Base-by-base conservation (phyloP, 1,140 invertebrate genomes). In the Saccostrea echinata region DNA sequence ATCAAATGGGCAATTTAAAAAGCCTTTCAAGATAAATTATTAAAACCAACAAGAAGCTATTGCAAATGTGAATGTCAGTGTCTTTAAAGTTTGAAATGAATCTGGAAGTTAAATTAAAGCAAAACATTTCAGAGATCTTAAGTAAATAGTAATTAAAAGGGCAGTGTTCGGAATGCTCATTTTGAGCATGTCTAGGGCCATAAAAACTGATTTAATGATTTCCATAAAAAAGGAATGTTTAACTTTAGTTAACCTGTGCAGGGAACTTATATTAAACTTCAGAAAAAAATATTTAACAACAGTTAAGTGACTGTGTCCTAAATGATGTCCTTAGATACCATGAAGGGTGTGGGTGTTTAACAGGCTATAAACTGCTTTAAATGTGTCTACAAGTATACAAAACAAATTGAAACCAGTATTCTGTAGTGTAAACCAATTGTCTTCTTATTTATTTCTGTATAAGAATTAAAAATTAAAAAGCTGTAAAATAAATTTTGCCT, bases 1-100 rank as follows among this genome's bases (percentile, higher is more conserved):
- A 76, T 76, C 68, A 76, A 76, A 76, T 76, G 27, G 68, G 68
- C 68, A 76, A 76, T 76, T 76, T 76, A 76, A 76, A 76, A 30
- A 16, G 68, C 24, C 57, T 64, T 64, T 21, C 68, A 76, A 76
- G 16, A 76, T 16, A 76, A 76, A 16, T 76, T 76, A 33, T 76
- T 16, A 76, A 76, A 76, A 76, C 30, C 68, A 27, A 76, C 24
- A 24, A 76, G 27, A 76, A 18, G 27, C 6, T 9, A 76, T 30
- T 76, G 9, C 27, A 30, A 16, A 30, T 16, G 24, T 76, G 68
- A 76, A 76, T 35, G 68, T 13, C 68, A 76, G 24, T 76, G 27
- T 30, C 30, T 76, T 27, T 30, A 2, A 30, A 61, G 55, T 76
- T 30, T 76, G 30, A 76, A 76, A 76, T 76, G 68, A 27, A 76